These are phyloP conservation scores for Plectropomus leopardus DNA, from an alignment of 2,113 vertebrate genomes.

Conservation along the genomic window DNA sequence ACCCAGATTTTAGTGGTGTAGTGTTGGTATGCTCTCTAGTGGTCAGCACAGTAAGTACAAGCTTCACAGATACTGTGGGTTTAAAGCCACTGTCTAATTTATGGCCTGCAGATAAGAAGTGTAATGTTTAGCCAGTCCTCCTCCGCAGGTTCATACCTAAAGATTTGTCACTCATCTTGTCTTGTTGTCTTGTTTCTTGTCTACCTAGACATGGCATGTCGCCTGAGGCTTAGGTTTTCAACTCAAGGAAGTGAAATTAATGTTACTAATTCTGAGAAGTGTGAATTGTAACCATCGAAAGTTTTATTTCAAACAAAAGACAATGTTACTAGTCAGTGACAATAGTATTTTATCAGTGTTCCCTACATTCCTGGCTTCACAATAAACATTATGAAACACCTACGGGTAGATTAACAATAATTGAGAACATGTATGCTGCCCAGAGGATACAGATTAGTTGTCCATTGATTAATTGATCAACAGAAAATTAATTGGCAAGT, in stretches of 20 bases:
- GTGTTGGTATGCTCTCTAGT: slow-evolving; percentile 62
- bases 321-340: neutral
- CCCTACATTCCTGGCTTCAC: neutral
- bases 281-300: neutral
- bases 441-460: neutral
- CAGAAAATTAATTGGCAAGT: neutral
- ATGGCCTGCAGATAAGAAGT: neutral
- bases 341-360: neutral
- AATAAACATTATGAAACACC: neutral
- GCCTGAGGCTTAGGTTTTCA: slow-evolving; percentile 14
- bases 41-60: slow-evolving; percentile 37
- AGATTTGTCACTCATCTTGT: neutral
- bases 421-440: neutral
- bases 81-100: neutral
- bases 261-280: too few relatives aligned
- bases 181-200: neutral
- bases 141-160: neutral
- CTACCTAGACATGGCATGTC: neutral
- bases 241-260: neutral
- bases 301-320: neutral
- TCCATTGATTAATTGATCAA: neutral
- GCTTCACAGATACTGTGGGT: neutral
- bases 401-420: neutral
- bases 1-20: neutral
- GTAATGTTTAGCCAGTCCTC: neutral